Evolutionary conservation across 2,797 vertebrate genomes (phyloP).

Genomic region (Aphelocoma californica): DNA sequence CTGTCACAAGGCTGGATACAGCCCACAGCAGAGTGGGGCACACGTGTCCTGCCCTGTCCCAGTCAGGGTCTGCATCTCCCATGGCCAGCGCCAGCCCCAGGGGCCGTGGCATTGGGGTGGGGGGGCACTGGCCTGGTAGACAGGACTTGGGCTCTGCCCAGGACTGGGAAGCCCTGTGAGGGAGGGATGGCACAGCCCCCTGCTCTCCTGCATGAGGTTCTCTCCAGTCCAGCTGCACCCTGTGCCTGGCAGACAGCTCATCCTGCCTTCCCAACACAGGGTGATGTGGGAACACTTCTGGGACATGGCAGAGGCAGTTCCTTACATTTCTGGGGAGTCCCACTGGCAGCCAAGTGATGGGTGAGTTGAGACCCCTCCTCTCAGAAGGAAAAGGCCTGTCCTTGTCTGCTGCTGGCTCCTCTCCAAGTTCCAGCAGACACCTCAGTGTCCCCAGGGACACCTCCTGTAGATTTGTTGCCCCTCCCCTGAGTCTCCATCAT

Average conservation of each 20-base stretch:
- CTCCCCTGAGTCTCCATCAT: rapidly evolving
- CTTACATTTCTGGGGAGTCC: neutral
- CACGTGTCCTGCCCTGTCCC: neutral
- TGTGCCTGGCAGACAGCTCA: neutral
- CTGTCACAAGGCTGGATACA: neutral
- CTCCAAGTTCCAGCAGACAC: neutral
- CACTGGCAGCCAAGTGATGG: neutral
- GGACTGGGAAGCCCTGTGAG: neutral
- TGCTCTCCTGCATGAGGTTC: neutral
- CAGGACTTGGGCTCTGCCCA: neutral
- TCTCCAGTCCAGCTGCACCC: neutral
- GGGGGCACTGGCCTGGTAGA: neutral
- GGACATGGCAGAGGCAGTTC: neutral
- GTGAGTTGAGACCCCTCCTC: neutral
- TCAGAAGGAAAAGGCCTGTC: neutral
- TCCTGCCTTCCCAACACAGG: neutral
- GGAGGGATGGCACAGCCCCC: neutral
- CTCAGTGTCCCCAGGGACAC: neutral
- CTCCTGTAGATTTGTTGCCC: rapidly evolving
- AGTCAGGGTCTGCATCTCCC: neutral
- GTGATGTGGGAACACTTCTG: neutral
- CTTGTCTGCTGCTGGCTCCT: neutral
- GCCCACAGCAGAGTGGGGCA: neutral
- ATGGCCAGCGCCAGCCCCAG: rapidly evolving
- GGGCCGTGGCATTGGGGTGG: neutral